Percentiles rank a stretch among this genome's conserved stretches.
Conservation (phyloP, 2,888 invertebrate species). For the Diadromus collaris region DNA sequence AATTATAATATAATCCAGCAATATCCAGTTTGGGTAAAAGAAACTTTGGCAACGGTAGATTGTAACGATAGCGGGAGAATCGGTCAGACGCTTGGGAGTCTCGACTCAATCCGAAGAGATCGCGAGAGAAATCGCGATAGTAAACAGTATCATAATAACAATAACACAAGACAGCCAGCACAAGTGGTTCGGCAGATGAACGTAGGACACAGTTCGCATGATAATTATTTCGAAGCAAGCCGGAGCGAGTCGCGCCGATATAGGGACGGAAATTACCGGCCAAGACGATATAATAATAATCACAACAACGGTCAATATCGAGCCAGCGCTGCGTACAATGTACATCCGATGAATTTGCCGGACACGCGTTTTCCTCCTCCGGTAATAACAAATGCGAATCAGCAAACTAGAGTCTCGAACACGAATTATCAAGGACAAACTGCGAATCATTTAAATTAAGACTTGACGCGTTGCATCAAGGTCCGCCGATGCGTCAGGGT, state of each 20-base stretch:
- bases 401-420: background rate
- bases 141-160: background rate
- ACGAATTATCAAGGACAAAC: background rate
- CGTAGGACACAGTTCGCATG: background rate
- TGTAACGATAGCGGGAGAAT: background rate
- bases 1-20: slow-evolving; percentile 27
- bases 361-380: slow-evolving; percentile 36
- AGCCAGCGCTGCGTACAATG: background rate
- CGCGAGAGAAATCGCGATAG: background rate
- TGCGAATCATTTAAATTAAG: slow-evolving; percentile 21
- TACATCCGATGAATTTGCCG: background rate
- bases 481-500: slow-evolving; percentile 15
- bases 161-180: background rate
- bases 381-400: no score
- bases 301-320: background rate
- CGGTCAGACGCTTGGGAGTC: slow-evolving; percentile 10
- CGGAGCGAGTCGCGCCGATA: background rate
- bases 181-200: background rate
- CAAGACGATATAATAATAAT: background rate
- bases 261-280: background rate
- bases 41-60: slow-evolving; percentile 24
- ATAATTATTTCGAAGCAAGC: background rate
- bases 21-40: slow-evolving; percentile 12
- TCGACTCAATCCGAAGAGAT: slow-evolving; percentile 21
- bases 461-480: slow-evolving; percentile 5